Evolutionary conservation across 2,113 vertebrate genomes (phyloP).

Genomic region (Myotis lucifugus): DNA sequence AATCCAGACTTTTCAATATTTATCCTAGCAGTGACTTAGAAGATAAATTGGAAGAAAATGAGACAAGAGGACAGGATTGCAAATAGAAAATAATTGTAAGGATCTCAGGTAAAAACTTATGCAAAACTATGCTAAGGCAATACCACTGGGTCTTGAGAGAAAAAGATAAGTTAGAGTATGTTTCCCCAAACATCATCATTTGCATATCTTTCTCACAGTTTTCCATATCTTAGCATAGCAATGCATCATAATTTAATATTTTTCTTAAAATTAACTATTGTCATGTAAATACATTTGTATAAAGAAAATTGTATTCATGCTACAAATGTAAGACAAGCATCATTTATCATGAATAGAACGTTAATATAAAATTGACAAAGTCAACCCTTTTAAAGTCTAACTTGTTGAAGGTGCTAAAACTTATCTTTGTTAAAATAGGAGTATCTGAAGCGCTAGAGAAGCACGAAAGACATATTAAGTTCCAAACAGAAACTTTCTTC

Average conservation of each 20-base stretch:
- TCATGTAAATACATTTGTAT: neutral
- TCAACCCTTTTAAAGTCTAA: neutral
- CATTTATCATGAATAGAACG: slow-evolving; percentile 15
- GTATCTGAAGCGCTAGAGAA: neutral
- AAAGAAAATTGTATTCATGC: neutral
- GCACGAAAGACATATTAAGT: neutral
- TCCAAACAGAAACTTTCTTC: neutral
- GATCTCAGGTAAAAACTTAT: neutral
- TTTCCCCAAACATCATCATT: neutral
- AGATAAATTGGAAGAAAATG: neutral
- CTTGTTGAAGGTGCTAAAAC: neutral
- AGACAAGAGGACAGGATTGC: neutral
- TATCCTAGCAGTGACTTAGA: neutral
- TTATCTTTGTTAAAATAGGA: slow-evolving; percentile 3
- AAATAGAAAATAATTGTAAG: neutral
- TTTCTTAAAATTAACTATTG: neutral
- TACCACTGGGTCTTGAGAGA: neutral
- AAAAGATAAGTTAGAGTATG: neutral
- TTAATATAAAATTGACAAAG: slow-evolving; percentile 2
- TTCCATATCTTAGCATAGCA: neutral
- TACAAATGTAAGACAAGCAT: neutral
- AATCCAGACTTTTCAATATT: neutral
- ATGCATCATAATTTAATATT: neutral
- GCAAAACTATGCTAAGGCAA: neutral
- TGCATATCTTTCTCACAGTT: neutral